Percentiles rank a stretch among this genome's conserved stretches.
phyloP scores from a whole-genome alignment of 2,113 vertebrate genomes.

The Oryzias curvinotus region DNA sequence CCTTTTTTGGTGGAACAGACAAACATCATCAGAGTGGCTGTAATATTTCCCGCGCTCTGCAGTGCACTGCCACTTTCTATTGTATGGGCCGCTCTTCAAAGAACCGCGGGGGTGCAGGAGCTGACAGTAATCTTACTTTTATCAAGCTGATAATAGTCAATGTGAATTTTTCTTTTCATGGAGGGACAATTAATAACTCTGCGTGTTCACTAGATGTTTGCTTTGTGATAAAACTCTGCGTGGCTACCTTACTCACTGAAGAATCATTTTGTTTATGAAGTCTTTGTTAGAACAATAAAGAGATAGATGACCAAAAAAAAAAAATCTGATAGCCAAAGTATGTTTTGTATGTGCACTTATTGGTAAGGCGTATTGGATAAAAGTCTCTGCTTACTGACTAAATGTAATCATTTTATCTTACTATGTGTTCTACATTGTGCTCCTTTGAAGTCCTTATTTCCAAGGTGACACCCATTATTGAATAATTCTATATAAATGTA shows the following conservation, averaged over 20 bases:
- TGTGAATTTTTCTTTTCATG: background rate
- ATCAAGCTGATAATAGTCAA: constrained; percentile 8
- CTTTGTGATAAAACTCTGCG: background rate
- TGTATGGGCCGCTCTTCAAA: background rate
- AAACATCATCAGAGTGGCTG: constrained; percentile 5
- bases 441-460: background rate
- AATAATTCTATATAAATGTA: constrained; percentile 2
- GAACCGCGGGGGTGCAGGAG: background rate
- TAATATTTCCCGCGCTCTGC: background rate
- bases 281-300: background rate
- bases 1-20: constrained; percentile 16
- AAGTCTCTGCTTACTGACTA: too few relatives aligned
- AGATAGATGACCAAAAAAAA: background rate
- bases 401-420: too few relatives aligned
- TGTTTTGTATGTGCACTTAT: background rate
- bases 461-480: constrained; percentile 14
- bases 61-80: background rate
- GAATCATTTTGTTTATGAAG: background rate
- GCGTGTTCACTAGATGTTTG: constrained; percentile 9
- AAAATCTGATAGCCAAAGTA: background rate
- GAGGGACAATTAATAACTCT: constrained; percentile 1
- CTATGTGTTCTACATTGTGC: too few relatives aligned
- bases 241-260: background rate
- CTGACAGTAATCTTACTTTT: constrained; percentile 7
- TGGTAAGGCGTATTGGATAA: too few relatives aligned